phyloP scores from a whole-genome alignment of 2,113 vertebrate species.

The Ophthalmolycus amberensis region DNA sequence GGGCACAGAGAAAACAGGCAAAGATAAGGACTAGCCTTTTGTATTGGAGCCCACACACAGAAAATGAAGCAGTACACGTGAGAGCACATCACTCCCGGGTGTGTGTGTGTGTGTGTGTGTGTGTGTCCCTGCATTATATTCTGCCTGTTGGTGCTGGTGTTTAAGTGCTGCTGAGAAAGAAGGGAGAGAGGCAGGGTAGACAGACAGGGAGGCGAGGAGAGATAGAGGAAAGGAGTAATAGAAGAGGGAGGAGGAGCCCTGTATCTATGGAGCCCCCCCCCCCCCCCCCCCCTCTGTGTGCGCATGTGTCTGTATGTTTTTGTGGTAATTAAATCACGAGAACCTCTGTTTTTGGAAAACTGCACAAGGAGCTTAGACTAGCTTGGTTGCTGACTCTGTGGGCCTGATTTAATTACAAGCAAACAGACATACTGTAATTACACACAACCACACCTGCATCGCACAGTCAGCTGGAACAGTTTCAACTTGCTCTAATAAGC shows the following conservation, averaged over 20 bases:
- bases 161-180: slow-evolving; percentile 48
- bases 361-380: slow-evolving; percentile 31
- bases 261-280: slow-evolving; percentile 35
- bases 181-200: not conserved
- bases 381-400: slow-evolving; percentile 50
- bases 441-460: slow-evolving; percentile 62
- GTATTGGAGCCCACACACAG: slow-evolving; percentile 61
- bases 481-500: slow-evolving; percentile 36
- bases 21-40: slow-evolving; percentile 65
- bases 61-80: slow-evolving; percentile 48
- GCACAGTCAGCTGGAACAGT: slow-evolving; percentile 36
- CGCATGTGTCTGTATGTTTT: slow-evolving; percentile 47
- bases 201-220: slow-evolving; percentile 22
- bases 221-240: slow-evolving; percentile 35
- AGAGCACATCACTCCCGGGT: slow-evolving; percentile 56
- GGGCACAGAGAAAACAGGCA: slow-evolving; percentile 36
- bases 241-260: slow-evolving; percentile 7
- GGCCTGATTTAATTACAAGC: slow-evolving; percentile 69
- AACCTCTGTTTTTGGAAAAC: slow-evolving; percentile 54
- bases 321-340: slow-evolving; percentile 67
- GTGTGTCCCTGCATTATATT: slow-evolving; percentile 68
- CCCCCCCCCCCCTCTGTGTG: not conserved
- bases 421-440: slow-evolving; percentile 71
- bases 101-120: not conserved
- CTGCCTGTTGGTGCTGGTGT: slow-evolving; percentile 61